Evolutionary conservation across 2,888 invertebrate genomes (phyloP), one percentile per base, ranked within the genome.

Genomic region (Epinotia nisella): DNA sequence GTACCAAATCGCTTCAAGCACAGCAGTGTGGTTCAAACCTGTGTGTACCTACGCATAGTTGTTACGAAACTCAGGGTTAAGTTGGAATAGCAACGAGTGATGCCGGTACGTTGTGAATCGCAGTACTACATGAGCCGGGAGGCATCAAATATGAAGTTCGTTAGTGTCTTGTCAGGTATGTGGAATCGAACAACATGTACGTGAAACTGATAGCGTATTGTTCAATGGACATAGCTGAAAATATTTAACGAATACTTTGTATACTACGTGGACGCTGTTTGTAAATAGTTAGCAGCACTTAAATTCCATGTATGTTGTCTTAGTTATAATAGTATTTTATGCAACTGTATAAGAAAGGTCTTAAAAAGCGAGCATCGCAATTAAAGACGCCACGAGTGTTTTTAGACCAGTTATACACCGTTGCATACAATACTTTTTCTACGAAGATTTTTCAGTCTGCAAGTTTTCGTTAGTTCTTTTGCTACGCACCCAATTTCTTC

Each of bases 91-190:
- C 15, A 45, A 45, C 45, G 15, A 3, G 45, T n/a, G 45, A 45
- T 1, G 45, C 15, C 5, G 29, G 5, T 2, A 45, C 2, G 39
- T 41, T 49, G 4, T n/a, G 49, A 49, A 49, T 45, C 45, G 15
- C 61, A 45, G 41, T 39, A 45, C n/a, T 21, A 49, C n/a, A 49
- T 49, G 62, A n/a, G n/a, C 62, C n/a, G 24, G 41, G n/a, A 45
- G 49, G 17, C 13, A 24, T 24, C 24, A n/a, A 62, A 24, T 45
- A 62, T 62, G 49, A 62, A 62, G 49, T 62, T 62, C 29, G 45
- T 62, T 51, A 49, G 61, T 21, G 24, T 62, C 62, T 49, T 62
- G 49, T 49, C 62, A 17, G 19, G 39, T 21, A 49, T 29, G 17
- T 51, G 49, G n/a, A 13, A 17, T 29, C 13, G 56, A 24, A 24